These are phyloP conservation scores for Coptodon bakossiorum DNA, from an alignment of 2,113 vertebrate genomes.

Conservation along the genomic window DNA sequence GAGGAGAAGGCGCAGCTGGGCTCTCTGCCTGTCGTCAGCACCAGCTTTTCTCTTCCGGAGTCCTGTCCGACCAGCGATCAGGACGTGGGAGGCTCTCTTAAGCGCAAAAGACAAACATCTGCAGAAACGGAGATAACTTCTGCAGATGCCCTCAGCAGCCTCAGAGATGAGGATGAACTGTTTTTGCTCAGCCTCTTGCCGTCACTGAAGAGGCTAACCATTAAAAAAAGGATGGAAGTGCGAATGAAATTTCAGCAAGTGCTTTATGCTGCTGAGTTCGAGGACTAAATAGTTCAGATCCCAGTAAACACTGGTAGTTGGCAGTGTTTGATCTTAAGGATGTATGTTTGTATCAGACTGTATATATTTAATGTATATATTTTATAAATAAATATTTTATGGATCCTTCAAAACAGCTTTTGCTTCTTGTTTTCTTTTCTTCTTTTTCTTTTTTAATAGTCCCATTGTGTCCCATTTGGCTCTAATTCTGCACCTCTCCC, in stretches of 20 bases:
- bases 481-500: background rate
- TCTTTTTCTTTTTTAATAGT: background rate
- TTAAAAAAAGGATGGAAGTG: conserved; percentile 55
- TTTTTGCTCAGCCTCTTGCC: conserved; percentile 58
- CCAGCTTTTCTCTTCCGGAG: conserved; percentile 2
- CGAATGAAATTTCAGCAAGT: conserved; percentile 61
- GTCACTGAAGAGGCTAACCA: conserved; percentile 49
- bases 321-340: background rate
- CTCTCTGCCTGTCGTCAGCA: conserved; percentile 1
- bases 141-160: background rate
- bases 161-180: conserved; percentile 58
- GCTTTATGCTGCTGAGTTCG: conserved; percentile 57
- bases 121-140: conserved; percentile 16
- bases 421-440: background rate
- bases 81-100: conserved; percentile 4
- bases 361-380: background rate
- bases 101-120: conserved; percentile 21
- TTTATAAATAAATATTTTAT: conserved; percentile 9
- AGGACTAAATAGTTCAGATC: background rate
- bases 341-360: background rate
- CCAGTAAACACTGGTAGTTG: background rate
- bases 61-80: background rate
- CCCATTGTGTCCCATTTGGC: background rate
- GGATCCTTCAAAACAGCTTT: background rate
- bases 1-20: background rate